Base-by-base conservation (phyloP, 1,140 invertebrate species). In the Idris sp. region DNA sequence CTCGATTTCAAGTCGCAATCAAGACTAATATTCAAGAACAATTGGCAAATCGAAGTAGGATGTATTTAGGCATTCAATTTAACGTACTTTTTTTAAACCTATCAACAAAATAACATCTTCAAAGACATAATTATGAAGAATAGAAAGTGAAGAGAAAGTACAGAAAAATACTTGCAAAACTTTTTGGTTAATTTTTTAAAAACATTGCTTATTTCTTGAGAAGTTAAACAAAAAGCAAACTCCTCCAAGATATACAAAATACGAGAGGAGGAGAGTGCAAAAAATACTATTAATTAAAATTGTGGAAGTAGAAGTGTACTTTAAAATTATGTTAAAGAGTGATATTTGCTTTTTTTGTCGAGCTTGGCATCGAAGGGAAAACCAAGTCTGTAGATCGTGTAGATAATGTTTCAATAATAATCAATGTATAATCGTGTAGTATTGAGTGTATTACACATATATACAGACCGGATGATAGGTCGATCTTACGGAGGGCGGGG, bases 401-500 rank as follows among this genome's bases (percentile, higher is more conserved):
- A 33, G 40, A 43, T 58, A 44, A 59, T 46, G 38, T 59, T 41
- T 61, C 13, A 14, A 49, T 65, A 67, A 67, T 67, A 64, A 73
- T 65, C 51, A 51, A 65, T 64, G 53, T 53, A 51, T 44, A 64
- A 72, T 72, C 51, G 58, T 38, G 54, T 36, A 15, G 49, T 51
- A 62, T 58, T 14, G 67, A 77, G 43, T 54, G 41, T 44, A 68
- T 44, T 28, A 43, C 33, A 44, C 48, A 59, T 35, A 6, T 22
- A 14, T 33, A 36, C 14, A 25, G 49, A 68, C 35, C 54, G 62
- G 56, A 67, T 74, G 71, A 74, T 67, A 48, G 69, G 69, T 74
- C 69, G 69, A 56, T 74, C 48, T 49, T 56, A 36, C 67, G 58
- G 68, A 64, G 59, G 65, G 64, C 64, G 64, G 64, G 53, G 69